Evolutionary conservation across 2,113 vertebrate species (phyloP).

Genomic region (Plecotus auritus): DNA sequence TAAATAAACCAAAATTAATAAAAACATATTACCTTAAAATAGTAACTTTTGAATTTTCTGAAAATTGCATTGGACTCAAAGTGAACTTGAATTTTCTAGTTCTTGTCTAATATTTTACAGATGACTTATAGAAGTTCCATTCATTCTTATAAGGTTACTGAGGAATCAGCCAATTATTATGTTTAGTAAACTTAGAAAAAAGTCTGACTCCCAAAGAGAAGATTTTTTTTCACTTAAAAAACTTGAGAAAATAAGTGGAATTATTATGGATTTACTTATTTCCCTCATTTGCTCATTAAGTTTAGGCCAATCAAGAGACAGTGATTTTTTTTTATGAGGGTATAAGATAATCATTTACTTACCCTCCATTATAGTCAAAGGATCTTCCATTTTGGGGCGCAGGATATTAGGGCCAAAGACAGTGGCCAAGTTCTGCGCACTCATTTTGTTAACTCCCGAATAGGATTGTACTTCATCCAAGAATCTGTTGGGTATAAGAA

Average conservation of each 20-base stretch:
- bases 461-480: slow-evolving; percentile 98
- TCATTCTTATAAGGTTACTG: background rate
- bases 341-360: slow-evolving; percentile 33
- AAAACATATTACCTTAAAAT: background rate
- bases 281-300: background rate
- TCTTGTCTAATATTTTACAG: background rate
- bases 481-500: slow-evolving; percentile 83
- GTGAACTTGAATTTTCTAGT: background rate
- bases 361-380: slow-evolving; percentile 98
- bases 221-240: background rate
- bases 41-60: background rate
- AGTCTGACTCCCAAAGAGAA: background rate
- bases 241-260: background rate
- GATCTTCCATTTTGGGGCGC: slow-evolving; percentile 95
- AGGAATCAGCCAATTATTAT: background rate
- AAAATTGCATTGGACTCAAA: background rate
- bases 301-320: background rate
- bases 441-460: slow-evolving; percentile 98
- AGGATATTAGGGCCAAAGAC: slow-evolving; percentile 98
- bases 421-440: slow-evolving; percentile 95
- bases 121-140: background rate
- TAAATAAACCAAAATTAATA: background rate
- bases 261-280: background rate
- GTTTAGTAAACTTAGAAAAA: background rate
- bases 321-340: background rate